Conservation (phyloP, 1,140 invertebrate species). For the Neuroterus valhalla region DNA sequence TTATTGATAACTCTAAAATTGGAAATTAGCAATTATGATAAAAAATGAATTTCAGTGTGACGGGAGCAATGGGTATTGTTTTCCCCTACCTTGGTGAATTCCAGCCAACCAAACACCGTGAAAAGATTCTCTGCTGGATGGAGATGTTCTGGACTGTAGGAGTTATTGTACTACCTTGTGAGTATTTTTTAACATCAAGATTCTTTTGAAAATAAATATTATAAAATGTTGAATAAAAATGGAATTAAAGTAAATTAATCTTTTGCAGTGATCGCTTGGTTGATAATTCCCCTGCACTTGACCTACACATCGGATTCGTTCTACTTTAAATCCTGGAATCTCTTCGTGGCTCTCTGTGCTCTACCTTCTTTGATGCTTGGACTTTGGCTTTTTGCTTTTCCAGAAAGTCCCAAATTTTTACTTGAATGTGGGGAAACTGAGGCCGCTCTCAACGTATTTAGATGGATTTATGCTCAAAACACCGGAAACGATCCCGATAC, state of each 20-base stretch:
- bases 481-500: conserved; percentile 80
- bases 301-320: conserved; percentile 76
- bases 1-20: no score
- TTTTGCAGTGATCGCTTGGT: conserved; percentile 81
- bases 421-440: conserved; percentile 85
- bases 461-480: conserved; percentile 82
- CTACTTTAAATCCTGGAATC: conserved; percentile 84
- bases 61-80: conserved; percentile 86
- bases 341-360: conserved; percentile 82
- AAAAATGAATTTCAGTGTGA: conserved; percentile 74
- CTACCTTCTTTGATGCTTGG: conserved; percentile 78
- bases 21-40: not conserved
- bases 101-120: conserved; percentile 83
- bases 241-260: no score
- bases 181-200: conserved; percentile 49
- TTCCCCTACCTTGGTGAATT: conserved; percentile 87
- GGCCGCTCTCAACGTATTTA: conserved; percentile 81
- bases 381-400: conserved; percentile 84
- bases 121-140: conserved; percentile 86
- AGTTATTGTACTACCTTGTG: conserved; percentile 82
- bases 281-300: conserved; percentile 81
- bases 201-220: no score
- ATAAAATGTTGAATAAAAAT: no score
- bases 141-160: conserved; percentile 87
- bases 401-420: conserved; percentile 90